These are phyloP conservation scores for Drosophila arawakana DNA, from an alignment of 1,140 invertebrate species.

Conservation along the genomic window DNA sequence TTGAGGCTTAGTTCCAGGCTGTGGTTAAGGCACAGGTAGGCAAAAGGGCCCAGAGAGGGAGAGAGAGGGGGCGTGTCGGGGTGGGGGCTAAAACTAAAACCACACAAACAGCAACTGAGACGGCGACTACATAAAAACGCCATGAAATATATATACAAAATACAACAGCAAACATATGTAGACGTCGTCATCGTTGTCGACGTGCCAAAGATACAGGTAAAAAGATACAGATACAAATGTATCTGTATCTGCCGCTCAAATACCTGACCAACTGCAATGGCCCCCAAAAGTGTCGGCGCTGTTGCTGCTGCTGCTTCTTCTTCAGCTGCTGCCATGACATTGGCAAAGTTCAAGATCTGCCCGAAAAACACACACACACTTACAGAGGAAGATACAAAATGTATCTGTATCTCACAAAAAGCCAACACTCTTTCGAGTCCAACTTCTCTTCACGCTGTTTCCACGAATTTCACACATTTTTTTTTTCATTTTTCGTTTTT, in stretches of 20 bases:
- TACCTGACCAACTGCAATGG: constrained; percentile 64
- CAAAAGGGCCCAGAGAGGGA: constrained; percentile 52
- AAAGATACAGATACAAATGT: constrained; percentile 76
- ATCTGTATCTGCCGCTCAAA: constrained; percentile 66
- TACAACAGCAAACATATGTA: constrained; percentile 75
- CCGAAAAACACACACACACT: constrained; percentile 44
- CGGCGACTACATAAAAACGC: constrained; percentile 64
- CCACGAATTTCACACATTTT: constrained; percentile 70
- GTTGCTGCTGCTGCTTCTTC: constrained; percentile 2
- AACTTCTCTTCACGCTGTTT: constrained; percentile 52
- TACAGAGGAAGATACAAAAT: background rate
- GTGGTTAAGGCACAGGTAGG: constrained; percentile 27
- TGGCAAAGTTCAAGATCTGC: constrained; percentile 63
- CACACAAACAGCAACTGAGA: constrained; percentile 38
- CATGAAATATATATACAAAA: constrained; percentile 69
- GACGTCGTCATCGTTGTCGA: constrained; percentile 66
- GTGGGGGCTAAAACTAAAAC: constrained; percentile 62
- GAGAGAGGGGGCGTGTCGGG: background rate
- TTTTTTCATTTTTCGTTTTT: no score
- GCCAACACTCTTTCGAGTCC: background rate
- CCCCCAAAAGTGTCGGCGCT: constrained; percentile 51
- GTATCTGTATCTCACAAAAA: constrained; percentile 21
- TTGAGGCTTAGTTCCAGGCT: constrained; percentile 9
- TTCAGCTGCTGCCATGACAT: constrained; percentile 49
- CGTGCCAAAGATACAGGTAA: constrained; percentile 81